Evolutionary conservation across 1,140 invertebrate species (phyloP).

Genomic region (Adoxophyes honmai): DNA sequence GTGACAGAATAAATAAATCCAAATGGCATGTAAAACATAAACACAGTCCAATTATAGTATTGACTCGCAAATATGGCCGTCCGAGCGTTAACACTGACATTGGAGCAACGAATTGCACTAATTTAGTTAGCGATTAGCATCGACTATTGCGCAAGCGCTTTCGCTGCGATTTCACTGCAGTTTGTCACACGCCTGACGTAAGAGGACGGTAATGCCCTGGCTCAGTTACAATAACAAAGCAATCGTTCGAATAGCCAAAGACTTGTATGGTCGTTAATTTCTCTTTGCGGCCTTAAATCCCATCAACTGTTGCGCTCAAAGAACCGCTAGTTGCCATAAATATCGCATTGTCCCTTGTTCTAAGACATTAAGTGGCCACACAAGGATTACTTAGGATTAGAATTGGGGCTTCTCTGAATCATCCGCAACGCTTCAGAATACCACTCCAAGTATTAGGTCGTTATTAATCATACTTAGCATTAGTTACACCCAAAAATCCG

Average conservation of each 20-base stretch:
- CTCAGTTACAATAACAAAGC: slow-evolving; percentile 22
- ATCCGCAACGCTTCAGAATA: too few species aligned
- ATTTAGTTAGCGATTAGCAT: slow-evolving; percentile 13
- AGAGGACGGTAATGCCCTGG: slow-evolving; percentile 13
- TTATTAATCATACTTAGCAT: neutral
- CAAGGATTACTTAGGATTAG: too few species aligned
- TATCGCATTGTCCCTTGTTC: too few species aligned
- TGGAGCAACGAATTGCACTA: slow-evolving; percentile 7
- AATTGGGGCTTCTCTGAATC: too few species aligned
- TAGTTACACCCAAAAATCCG: neutral
- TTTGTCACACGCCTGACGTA: slow-evolving; percentile 16
- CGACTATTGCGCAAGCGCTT: slow-evolving; percentile 34
- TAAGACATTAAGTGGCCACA: too few species aligned
- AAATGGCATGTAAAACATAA: too few species aligned
- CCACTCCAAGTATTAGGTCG: neutral
- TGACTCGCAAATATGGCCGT: too few species aligned
- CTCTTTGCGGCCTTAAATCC: too few species aligned
- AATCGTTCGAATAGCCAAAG: neutral
- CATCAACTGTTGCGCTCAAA: too few species aligned
- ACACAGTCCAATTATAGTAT: too few species aligned
- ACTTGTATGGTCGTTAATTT: neutral
- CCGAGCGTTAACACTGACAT: neutral
- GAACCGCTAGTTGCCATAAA: too few species aligned
- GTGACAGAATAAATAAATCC: too few species aligned
- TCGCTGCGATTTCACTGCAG: slow-evolving; percentile 30